phyloP scores from a whole-genome alignment of 2,113 vertebrate species.

The Puma concolor region DNA sequence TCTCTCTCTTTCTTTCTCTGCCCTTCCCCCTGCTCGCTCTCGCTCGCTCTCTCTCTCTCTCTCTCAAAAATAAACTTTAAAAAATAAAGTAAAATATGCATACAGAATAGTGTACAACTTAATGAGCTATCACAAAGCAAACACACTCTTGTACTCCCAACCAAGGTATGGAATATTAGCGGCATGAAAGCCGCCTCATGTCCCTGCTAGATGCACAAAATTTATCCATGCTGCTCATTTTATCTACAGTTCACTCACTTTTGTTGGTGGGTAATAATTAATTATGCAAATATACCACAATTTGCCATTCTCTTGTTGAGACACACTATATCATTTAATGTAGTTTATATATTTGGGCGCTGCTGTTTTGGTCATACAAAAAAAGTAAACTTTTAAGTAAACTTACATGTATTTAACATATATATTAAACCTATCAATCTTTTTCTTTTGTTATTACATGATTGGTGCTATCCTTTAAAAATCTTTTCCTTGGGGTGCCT shows the following conservation, averaged over 20 bases:
- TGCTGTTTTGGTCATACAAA: neutral
- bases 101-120: neutral
- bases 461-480: neutral
- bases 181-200: fast-evolving
- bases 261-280: neutral
- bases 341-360: neutral
- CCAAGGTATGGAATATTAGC: neutral
- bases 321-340: neutral
- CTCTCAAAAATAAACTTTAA: no score
- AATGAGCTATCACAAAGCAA: neutral
- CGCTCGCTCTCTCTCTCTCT: no score
- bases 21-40: no score
- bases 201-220: neutral
- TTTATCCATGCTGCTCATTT: neutral
- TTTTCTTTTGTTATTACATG: neutral
- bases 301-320: neutral
- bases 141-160: neutral
- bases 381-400: neutral
- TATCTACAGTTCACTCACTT: neutral
- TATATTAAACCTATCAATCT: neutral
- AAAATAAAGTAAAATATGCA: neutral
- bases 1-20: no score
- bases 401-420: neutral
- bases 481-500: no score
- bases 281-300: neutral